Conservation (phyloP, 2,797 vertebrate species). For the Platyrinchus mystaceus region DNA sequence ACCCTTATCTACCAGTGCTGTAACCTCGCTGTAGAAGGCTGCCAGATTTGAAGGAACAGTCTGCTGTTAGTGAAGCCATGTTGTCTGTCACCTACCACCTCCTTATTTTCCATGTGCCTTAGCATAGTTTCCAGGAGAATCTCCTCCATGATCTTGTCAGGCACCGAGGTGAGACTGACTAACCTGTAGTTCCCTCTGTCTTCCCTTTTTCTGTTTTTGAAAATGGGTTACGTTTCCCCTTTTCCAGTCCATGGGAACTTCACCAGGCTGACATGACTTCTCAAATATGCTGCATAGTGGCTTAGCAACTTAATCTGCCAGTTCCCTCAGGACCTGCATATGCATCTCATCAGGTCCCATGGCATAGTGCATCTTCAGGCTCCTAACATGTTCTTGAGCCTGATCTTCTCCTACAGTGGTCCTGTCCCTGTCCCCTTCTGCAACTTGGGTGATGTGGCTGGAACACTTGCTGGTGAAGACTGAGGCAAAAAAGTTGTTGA, state of each 20-base stretch:
- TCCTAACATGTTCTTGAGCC: neutral
- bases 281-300: neutral
- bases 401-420: neutral
- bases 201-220: neutral
- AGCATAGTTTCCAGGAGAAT: neutral
- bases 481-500: neutral
- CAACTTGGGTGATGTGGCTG: neutral
- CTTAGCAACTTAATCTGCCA: neutral
- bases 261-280: neutral
- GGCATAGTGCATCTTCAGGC: neutral
- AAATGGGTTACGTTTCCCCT: neutral
- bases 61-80: neutral
- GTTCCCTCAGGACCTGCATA: neutral
- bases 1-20: neutral
- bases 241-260: neutral
- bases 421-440: neutral
- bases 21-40: neutral
- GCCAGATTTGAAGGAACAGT: neutral
- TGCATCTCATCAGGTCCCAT: neutral
- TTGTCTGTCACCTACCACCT: neutral
- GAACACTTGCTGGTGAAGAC: neutral
- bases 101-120: neutral
- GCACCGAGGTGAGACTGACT: neutral
- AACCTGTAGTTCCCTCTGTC: neutral
- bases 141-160: neutral